Evolutionary conservation across 2,797 vertebrate genomes (phyloP).

Genomic region (Heterohyrax brucei): DNA sequence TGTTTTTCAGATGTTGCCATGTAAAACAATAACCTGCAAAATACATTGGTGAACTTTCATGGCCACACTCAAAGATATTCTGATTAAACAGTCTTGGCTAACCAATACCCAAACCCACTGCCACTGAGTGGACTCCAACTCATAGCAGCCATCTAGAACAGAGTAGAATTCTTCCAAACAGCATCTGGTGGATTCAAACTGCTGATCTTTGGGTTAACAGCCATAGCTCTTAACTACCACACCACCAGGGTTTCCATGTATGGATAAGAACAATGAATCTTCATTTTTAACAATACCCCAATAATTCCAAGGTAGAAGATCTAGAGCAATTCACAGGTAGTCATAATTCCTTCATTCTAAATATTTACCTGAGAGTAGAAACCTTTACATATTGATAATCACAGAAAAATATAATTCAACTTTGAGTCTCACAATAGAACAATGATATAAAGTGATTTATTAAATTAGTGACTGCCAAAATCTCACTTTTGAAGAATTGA

Average conservation of each 20-base stretch:
- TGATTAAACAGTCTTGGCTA: neutral
- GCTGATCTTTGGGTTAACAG: no score
- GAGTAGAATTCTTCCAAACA: no score
- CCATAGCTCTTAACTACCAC: no score
- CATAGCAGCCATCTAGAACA: no score
- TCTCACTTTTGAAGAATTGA: neutral
- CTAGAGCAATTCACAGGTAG: neutral
- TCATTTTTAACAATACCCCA: neutral
- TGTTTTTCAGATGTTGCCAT: constrained; percentile 16
- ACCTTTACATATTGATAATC: neutral
- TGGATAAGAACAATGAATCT: neutral
- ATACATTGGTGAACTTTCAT: constrained; percentile 17
- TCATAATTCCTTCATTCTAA: neutral
- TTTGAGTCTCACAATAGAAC: neutral
- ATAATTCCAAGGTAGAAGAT: neutral
- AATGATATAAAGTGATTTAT: neutral
- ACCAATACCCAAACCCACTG: no score
- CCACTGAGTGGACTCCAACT: no score
- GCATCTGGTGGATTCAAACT: no score
- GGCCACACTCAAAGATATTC: neutral
- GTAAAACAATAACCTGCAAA: neutral
- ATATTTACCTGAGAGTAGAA: neutral
- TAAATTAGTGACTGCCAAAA: neutral
- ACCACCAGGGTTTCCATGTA: no score
- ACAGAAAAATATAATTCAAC: neutral